Conservation (phyloP, 2,113 vertebrate genomes). For the Casuarius casuarius region DNA sequence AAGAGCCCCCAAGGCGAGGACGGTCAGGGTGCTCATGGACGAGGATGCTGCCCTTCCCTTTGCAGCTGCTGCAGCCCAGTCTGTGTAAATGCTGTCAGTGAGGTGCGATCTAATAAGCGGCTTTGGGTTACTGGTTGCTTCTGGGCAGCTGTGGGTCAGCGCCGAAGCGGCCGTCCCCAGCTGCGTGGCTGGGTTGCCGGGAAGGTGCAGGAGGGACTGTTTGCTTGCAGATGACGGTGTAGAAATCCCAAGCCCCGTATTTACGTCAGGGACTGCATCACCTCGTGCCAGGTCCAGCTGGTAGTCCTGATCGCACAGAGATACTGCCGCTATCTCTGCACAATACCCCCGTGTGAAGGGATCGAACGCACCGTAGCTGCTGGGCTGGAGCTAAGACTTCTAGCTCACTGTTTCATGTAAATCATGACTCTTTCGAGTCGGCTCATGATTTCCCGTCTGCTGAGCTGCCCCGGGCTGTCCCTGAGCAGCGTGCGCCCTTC, state of each 20-base stretch:
- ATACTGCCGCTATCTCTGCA: not conserved
- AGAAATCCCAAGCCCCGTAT: not conserved
- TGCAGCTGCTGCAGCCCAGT: too few species aligned
- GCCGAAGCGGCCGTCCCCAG: not conserved
- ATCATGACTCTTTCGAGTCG: not conserved
- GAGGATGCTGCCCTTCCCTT: not conserved
- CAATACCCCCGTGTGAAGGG: rapidly evolving
- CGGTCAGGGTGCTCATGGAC: not conserved
- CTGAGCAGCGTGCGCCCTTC: not conserved
- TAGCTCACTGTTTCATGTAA: not conserved
- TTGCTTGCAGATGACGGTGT: too few species aligned
- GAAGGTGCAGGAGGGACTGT: rapidly evolving
- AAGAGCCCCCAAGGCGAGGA: not conserved
- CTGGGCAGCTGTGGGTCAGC: not conserved
- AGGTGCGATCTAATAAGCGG: not conserved
- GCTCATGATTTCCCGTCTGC: not conserved
- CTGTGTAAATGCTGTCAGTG: too few species aligned
- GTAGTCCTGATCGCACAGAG: not conserved
- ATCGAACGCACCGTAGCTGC: not conserved
- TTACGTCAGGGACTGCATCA: rapidly evolving
- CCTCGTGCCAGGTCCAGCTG: not conserved
- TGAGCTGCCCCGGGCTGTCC: not conserved
- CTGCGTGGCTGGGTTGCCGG: not conserved
- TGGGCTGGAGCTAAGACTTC: not conserved
- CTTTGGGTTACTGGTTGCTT: not conserved